Conservation (phyloP, 2,888 invertebrate species). For the Drosophila planitibia region DNA sequence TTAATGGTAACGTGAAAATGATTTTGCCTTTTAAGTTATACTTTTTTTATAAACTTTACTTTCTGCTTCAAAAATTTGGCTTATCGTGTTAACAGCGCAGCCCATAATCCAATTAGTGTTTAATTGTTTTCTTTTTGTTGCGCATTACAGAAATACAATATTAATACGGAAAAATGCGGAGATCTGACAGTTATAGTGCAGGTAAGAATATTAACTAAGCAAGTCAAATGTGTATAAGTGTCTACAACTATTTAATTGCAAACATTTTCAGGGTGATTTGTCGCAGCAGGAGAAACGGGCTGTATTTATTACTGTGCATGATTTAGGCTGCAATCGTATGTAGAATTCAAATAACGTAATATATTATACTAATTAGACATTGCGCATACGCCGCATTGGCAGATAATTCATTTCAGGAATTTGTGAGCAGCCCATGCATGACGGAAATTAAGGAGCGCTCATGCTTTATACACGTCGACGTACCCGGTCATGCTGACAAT, state of each 20-base stretch:
- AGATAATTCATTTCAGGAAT: slow-evolving; percentile 94
- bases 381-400: slow-evolving; percentile 52
- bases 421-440: slow-evolving; percentile 93
- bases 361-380: background rate
- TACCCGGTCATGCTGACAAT: slow-evolving; percentile 94
- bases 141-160: slow-evolving; percentile 90
- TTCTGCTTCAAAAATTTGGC: slow-evolving; percentile 29
- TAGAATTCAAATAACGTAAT: slow-evolving; percentile 19
- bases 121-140: slow-evolving; percentile 17
- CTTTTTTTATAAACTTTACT: slow-evolving; percentile 24
- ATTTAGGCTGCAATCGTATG: slow-evolving; percentile 93
- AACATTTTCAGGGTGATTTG: slow-evolving; percentile 89
- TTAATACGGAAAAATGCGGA: slow-evolving; percentile 91
- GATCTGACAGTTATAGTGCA: slow-evolving; percentile 92
- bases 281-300: slow-evolving; percentile 92
- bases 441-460: slow-evolving; percentile 93
- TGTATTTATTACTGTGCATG: slow-evolving; percentile 94
- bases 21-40: slow-evolving; percentile 49
- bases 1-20: slow-evolving; percentile 61
- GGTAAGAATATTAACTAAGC: slow-evolving; percentile 85
- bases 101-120: slow-evolving; percentile 36
- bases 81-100: slow-evolving; percentile 19
- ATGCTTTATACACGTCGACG: slow-evolving; percentile 94
- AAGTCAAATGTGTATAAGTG: background rate
- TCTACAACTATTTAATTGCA: background rate